Conservation (phyloP, 2,113 vertebrate species). For the Gopherus flavomarginatus region DNA sequence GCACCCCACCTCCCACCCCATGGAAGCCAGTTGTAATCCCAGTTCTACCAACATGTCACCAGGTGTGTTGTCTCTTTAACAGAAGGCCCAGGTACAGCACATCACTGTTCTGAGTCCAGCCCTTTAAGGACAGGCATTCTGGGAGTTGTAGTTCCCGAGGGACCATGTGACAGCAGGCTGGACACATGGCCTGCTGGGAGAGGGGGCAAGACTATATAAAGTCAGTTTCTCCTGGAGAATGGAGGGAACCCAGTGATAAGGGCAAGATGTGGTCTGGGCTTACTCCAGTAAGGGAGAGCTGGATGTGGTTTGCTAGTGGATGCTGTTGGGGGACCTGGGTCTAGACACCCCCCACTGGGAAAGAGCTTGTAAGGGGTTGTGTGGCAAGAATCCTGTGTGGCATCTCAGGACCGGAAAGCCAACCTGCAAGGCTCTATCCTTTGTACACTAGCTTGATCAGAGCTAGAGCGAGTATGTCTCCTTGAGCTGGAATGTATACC, state of each 20-base stretch:
- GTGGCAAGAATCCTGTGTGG: not conserved
- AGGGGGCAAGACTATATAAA: fast-evolving
- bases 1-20: not conserved
- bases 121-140: not conserved
- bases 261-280: not conserved
- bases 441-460: not conserved
- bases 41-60: not conserved
- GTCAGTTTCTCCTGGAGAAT: not conserved
- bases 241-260: not conserved
- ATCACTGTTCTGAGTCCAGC: not conserved
- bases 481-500: not conserved
- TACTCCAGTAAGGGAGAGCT: not conserved
- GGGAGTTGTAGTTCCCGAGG: not conserved
- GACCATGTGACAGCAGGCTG: not conserved
- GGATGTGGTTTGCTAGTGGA: not conserved
- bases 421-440: not conserved
- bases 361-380: not conserved
- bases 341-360: not conserved
- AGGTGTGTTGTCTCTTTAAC: not conserved
- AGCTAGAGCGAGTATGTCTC: not conserved
- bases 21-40: not conserved
- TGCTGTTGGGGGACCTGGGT: not conserved
- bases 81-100: not conserved
- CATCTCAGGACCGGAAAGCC: not conserved
- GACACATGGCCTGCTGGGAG: not conserved